A percentile compares a stretch with the other conserved stretches of the same genome.
Conservation (phyloP, 2,797 vertebrate species). For the Sparus aurata region DNA sequence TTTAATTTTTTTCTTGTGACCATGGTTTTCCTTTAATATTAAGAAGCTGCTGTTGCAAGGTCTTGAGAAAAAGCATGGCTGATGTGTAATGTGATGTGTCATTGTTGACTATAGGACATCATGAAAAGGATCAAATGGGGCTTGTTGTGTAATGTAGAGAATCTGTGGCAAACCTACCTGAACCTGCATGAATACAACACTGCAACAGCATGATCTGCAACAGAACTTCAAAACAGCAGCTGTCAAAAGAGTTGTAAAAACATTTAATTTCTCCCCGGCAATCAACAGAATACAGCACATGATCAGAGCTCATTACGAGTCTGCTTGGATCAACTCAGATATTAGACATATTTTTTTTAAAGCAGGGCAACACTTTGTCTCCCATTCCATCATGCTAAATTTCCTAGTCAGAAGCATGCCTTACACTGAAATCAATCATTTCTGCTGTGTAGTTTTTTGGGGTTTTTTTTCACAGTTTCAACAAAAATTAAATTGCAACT, state of each 20-base stretch:
- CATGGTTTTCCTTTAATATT: background rate
- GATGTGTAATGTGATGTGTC: background rate
- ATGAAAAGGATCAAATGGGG: background rate
- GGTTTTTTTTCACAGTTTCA: too few relatives aligned
- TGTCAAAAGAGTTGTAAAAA: background rate
- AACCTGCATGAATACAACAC: background rate
- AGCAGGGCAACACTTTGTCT: too few relatives aligned
- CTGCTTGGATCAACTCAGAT: background rate
- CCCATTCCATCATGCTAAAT: too few relatives aligned
- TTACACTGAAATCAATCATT: too few relatives aligned
- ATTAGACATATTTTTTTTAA: background rate
- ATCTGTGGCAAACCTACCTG: background rate
- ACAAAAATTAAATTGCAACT: too few relatives aligned
- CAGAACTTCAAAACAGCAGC: background rate
- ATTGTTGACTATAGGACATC: background rate
- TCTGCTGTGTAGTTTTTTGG: too few relatives aligned
- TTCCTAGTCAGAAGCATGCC: too few relatives aligned
- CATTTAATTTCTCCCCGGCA: background rate
- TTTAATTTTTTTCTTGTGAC: background rate
- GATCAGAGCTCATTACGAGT: background rate
- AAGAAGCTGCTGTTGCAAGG: background rate
- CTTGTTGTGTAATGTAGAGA: background rate
- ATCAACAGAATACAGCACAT: background rate
- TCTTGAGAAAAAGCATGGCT: background rate
- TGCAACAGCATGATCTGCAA: background rate